Evolutionary conservation across 2,888 invertebrate genomes (phyloP), one percentile per base, ranked within the genome.

Genomic region (Coenonympha glycerion): DNA sequence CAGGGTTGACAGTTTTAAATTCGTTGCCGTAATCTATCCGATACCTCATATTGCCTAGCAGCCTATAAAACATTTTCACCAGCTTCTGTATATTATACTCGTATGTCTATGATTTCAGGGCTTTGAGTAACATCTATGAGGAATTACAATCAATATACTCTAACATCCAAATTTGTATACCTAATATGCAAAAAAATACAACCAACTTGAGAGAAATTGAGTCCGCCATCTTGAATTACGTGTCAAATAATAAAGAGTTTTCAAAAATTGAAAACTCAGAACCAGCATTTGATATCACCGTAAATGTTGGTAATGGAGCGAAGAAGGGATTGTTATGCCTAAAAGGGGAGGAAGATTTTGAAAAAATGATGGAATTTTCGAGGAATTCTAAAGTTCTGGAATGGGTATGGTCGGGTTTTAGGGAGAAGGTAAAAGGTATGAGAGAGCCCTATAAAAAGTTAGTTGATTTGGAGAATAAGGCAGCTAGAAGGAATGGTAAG

Each of bases 361-460:
- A 90, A 41, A 77, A 77, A 9, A 62, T 92, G 34, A 91, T 92
- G 89, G 73, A 78, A 11, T 71, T 75, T 45, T 79, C 85, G 1
- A 81, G 66, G 40, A 78, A 83, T 19, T 82, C 87, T 57, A 65
- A 76, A 3, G 82, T 89, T 39, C 73, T 92, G 46, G 75, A 77
- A 55, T 90, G 90, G 89, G 77, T 90, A 0, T 94, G 94, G 94
- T 67, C 82, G 11, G 77, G 79, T 3, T 94, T 93, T 93, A 83
- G 93, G 55, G 82, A 91, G 56, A 88, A 80, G 9, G 89, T 91
- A 5, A 91, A 81, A 0, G 70, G 77, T 2, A 89, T 92, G 71
- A 89, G 81, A 51, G 63, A 79, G 11, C 72, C 89, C 2, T 94
- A 90, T 68, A 71, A 71, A 3, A 66, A 74, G 42, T 76, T 91